These are phyloP conservation scores for Gerosis bhagava DNA, from an alignment of 2,888 invertebrate genomes.

Conservation along the genomic window DNA sequence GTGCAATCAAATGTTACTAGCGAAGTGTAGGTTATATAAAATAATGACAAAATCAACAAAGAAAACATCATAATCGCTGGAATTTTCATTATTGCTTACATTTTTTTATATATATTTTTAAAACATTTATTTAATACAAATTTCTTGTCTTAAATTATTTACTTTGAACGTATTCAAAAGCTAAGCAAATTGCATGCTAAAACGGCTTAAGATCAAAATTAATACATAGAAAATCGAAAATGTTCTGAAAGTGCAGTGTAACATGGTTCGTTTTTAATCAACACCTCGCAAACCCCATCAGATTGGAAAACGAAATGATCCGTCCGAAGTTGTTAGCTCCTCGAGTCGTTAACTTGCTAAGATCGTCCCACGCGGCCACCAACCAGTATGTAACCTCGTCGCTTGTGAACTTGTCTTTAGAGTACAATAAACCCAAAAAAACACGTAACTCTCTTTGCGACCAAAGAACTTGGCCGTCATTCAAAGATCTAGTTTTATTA, in stretches of 20 bases:
- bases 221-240: slow-evolving; percentile 7
- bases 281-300: slow-evolving; percentile 34
- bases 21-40: background rate
- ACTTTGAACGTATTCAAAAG: slow-evolving; percentile 1
- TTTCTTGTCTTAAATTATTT: background rate
- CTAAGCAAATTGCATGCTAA: slow-evolving; percentile 10
- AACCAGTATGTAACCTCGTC: slow-evolving; percentile 13
- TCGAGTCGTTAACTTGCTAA: slow-evolving; percentile 53
- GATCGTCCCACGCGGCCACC: slow-evolving; percentile 42
- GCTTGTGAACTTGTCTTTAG: slow-evolving; percentile 25
- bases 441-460: background rate
- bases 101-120: background rate
- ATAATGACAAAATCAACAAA: background rate
- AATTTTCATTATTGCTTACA: slow-evolving; percentile 5
- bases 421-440: slow-evolving; percentile 18
- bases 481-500: slow-evolving; percentile 12
- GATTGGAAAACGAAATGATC: slow-evolving; percentile 66
- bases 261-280: slow-evolving; percentile 32
- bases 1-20: too few relatives aligned
- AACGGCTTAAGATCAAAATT: slow-evolving; percentile 10
- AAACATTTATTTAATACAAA: background rate
- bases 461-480: slow-evolving; percentile 8
- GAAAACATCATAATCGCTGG: background rate
- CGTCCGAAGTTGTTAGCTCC: slow-evolving; percentile 71
- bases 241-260: background rate